Conservation (phyloP, 2,797 vertebrate genomes). For the Gymnocypris eckloni region DNA sequence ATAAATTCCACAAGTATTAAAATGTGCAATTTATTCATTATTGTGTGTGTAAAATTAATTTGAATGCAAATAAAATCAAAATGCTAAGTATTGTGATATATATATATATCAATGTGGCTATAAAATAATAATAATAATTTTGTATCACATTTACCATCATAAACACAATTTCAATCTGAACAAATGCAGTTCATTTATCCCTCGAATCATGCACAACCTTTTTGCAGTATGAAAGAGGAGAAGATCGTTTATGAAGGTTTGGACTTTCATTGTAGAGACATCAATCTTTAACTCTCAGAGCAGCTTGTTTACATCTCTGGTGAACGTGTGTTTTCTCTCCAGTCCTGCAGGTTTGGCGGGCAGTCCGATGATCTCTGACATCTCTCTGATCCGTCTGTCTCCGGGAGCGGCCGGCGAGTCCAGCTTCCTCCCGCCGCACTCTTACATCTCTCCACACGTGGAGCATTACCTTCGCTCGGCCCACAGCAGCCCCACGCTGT, state of each 20-base stretch:
- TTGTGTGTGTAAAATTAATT: no score
- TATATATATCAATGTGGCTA: no score
- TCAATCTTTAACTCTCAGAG: neutral
- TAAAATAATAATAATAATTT: no score
- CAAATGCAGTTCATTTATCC: neutral
- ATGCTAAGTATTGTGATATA: no score
- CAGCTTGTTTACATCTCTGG: neutral
- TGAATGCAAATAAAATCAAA: no score
- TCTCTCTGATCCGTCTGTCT: conserved; percentile 92
- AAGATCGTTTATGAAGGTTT: neutral
- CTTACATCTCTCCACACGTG: conserved; percentile 92
- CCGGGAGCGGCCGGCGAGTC: conserved; percentile 83
- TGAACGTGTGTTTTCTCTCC: conserved; percentile 49
- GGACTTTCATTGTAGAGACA: neutral
- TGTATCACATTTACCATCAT: neutral
- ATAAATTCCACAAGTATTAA: neutral
- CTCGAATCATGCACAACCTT: neutral
- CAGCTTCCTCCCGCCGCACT: conserved; percentile 87
- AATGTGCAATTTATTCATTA: no score
- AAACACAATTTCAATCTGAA: neutral
- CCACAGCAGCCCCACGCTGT: conserved; percentile 93
- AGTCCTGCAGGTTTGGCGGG: conserved; percentile 84
- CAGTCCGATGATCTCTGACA: conserved; percentile 90
- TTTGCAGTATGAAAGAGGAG: no score
- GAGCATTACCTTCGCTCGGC: conserved; percentile 97